Conservation (phyloP, 2,888 invertebrate species). For the Ernsta delagoae region DNA sequence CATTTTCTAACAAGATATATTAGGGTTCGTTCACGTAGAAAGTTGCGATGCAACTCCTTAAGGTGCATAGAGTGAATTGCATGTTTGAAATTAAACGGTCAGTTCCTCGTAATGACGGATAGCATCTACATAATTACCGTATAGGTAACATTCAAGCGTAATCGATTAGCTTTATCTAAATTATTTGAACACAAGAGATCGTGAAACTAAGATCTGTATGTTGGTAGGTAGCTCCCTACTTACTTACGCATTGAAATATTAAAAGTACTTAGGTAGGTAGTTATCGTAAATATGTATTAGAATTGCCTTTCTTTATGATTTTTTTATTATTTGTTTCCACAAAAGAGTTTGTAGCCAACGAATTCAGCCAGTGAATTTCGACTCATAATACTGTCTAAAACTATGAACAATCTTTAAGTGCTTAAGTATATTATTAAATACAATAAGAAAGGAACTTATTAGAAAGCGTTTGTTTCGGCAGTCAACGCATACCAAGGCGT, state of each 20-base stretch:
- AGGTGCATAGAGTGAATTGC: constrained; percentile 11
- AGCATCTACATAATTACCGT: neutral
- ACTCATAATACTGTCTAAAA: neutral
- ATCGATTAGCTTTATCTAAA: neutral
- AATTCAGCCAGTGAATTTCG: neutral
- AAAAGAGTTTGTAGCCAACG: neutral
- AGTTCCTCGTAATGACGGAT: constrained; percentile 25
- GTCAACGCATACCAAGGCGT: constrained; percentile 68
- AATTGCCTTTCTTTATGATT: too few species aligned
- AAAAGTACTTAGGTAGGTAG: too few species aligned
- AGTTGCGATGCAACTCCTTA: constrained; percentile 27
- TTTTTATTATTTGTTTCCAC: neutral
- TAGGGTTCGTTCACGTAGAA: constrained; percentile 35
- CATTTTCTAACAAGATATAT: constrained; percentile 32
- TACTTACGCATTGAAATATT: too few species aligned
- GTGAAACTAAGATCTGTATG: neutral
- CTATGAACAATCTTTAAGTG: neutral
- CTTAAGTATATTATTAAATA: neutral
- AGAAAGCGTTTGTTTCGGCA: constrained; percentile 63
- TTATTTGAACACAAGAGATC: neutral
- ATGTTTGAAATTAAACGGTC: constrained; percentile 18
- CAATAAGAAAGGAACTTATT: constrained; percentile 45
- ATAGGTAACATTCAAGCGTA: constrained; percentile 13
- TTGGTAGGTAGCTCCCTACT: neutral
- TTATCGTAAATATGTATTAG: too few species aligned